Conservation (phyloP, 1,140 invertebrate genomes). For the Harpegnathos saltator region DNA sequence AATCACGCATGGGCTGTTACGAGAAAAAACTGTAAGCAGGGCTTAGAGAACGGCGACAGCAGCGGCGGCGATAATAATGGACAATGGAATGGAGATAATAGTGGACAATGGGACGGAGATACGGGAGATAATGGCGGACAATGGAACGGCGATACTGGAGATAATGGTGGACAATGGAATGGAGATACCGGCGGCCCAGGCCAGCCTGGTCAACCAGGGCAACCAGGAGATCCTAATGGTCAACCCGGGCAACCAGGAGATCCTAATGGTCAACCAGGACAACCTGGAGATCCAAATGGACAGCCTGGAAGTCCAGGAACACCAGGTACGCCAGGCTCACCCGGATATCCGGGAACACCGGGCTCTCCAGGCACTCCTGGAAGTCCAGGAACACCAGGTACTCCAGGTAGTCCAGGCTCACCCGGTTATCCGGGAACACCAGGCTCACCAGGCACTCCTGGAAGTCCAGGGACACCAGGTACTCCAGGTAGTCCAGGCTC, state of each 20-base stretch:
- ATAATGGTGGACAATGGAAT: slow-evolving; percentile 65
- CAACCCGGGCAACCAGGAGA: slow-evolving; percentile 82
- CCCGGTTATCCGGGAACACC: not conserved
- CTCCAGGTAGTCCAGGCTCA: not conserved
- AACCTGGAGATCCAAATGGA: slow-evolving; percentile 72
- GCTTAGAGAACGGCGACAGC: slow-evolving; percentile 8
- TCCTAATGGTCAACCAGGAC: slow-evolving; percentile 16
- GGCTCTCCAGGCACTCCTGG: not conserved
- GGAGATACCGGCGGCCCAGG: slow-evolving; percentile 49
- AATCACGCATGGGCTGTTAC: slow-evolving; percentile 88
- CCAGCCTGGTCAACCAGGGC: slow-evolving; percentile 82
- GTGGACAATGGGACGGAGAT: slow-evolving; percentile 65
- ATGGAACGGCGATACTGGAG: slow-evolving; percentile 54
- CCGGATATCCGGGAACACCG: slow-evolving; percentile 84
- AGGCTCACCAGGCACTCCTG: too few species aligned
- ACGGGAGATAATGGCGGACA: slow-evolving; percentile 59
- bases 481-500: too few species aligned
- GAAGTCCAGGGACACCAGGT: too few species aligned
- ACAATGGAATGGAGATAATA: slow-evolving; percentile 60
- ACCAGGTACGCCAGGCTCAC: slow-evolving; percentile 76
- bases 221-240: slow-evolving; percentile 76
- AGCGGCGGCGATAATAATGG: slow-evolving; percentile 35
- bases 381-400: not conserved
- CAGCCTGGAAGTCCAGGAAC: slow-evolving; percentile 78
- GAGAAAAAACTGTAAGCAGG: slow-evolving; percentile 72